Evolutionary conservation across 2,113 vertebrate species (phyloP).

Genomic region (Gymnarchus niloticus): DNA sequence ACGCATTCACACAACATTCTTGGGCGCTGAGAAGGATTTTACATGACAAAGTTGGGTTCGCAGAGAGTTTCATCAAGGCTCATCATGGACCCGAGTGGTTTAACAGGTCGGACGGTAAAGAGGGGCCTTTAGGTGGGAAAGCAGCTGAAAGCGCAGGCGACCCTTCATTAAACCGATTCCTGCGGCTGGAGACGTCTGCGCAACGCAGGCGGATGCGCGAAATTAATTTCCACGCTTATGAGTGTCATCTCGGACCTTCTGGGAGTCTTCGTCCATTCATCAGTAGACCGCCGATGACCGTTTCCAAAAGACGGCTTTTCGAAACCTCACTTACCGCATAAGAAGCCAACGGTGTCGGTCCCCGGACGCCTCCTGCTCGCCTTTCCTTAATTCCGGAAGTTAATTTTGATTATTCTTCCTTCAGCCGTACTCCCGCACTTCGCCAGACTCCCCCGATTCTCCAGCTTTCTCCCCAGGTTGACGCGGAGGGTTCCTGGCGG

Average conservation of each 20-base stretch:
- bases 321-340: conserved; percentile 20
- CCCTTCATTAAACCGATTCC: not conserved
- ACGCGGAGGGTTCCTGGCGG: not conserved
- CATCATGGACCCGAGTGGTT: not conserved
- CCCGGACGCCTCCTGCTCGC: not conserved
- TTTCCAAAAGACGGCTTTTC: not conserved
- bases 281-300: not conserved
- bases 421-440: not conserved
- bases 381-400: conserved; percentile 27
- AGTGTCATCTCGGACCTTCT: not conserved
- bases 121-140: not conserved
- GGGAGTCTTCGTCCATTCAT: not conserved
- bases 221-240: not conserved
- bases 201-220: not conserved
- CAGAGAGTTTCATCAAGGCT: not conserved
- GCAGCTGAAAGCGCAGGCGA: not conserved
- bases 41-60: not conserved
- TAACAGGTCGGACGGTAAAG: conserved; percentile 11
- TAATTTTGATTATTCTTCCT: conserved; percentile 14
- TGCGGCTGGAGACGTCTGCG: not conserved
- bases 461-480: not conserved
- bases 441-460: not conserved
- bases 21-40: not conserved
- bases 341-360: not conserved
- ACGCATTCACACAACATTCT: not conserved